These are phyloP conservation scores for Chaunax sp. DNA, from an alignment of 2,797 vertebrate species.

Conservation along the genomic window DNA sequence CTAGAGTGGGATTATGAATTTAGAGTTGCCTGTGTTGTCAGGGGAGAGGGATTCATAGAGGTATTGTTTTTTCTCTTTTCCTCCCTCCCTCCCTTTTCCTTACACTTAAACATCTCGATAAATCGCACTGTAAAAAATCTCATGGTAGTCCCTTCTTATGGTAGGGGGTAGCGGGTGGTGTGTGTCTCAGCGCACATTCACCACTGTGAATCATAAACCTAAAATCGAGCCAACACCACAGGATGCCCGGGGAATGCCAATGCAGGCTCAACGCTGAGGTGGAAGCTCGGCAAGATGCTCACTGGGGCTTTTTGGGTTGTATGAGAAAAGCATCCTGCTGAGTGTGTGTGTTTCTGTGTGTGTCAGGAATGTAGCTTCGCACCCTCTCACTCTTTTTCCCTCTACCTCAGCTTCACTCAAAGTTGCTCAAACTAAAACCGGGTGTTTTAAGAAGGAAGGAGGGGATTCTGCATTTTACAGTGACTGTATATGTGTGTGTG, in stretches of 20 bases:
- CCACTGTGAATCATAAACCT: conserved; percentile 57
- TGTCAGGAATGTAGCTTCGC: conserved; percentile 46
- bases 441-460: conserved; percentile 46
- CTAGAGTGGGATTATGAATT: conserved; percentile 65
- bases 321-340: conserved; percentile 56
- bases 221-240: conserved; percentile 56
- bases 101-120: conserved; percentile 50
- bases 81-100: conserved; percentile 17
- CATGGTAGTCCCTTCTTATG: conserved; percentile 12
- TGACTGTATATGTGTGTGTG: conserved; percentile 28
- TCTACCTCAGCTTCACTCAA: conserved; percentile 49
- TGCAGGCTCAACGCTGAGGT: conserved; percentile 53
- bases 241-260: conserved; percentile 66
- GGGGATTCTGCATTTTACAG: conserved; percentile 34
- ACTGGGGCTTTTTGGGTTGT: conserved; percentile 57
- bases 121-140: conserved; percentile 55
- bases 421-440: conserved; percentile 67
- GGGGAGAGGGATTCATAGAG: conserved; percentile 53
- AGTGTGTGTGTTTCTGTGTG: conserved; percentile 31
- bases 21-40: conserved; percentile 58
- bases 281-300: conserved; percentile 58
- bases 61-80: conserved; percentile 47
- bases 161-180: conserved; percentile 38
- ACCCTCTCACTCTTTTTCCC: conserved; percentile 35
- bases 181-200: conserved; percentile 62